A percentile compares a stretch with the other conserved stretches of the same genome.
Evolutionary conservation across 2,888 invertebrate genomes (phyloP).

Genomic region (Lacanobia wlatinum): DNA sequence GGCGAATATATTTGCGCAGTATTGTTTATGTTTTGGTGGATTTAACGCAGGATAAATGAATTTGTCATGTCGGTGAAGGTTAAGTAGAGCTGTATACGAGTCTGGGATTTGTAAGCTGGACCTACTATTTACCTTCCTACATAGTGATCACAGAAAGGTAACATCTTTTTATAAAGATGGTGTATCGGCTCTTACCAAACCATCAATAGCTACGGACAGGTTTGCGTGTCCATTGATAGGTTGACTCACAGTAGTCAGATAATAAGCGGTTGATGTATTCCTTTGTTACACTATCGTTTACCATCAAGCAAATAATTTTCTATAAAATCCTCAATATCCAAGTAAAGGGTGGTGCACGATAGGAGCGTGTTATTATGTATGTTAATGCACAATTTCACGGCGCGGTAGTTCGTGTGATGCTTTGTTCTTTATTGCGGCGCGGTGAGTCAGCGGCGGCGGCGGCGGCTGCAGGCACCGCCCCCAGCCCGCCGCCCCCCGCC

Average conservation of each 20-base stretch:
- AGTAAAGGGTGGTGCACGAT: slow-evolving; percentile 60
- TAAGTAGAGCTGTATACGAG: background rate
- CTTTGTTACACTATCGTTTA: slow-evolving; percentile 37
- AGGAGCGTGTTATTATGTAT: slow-evolving; percentile 69
- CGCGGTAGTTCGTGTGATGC: slow-evolving; percentile 67
- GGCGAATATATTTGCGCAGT: too few species aligned
- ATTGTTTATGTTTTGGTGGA: background rate
- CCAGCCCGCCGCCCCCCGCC: slow-evolving; percentile 34
- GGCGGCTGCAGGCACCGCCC: slow-evolving; percentile 58
- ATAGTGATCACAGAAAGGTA: background rate
- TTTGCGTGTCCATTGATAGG: background rate
- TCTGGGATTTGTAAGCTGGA: background rate
- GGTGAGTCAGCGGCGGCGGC: slow-evolving; percentile 68
- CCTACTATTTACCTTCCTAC: background rate
- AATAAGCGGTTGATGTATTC: slow-evolving; percentile 25
- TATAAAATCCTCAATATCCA: slow-evolving; percentile 50
- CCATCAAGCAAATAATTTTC: slow-evolving; percentile 44
- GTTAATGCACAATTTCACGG: slow-evolving; percentile 72
- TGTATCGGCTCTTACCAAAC: background rate
- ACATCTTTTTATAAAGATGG: background rate
- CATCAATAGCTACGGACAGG: background rate
- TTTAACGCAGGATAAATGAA: background rate
- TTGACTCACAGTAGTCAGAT: slow-evolving; percentile 25
- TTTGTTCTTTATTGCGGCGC: slow-evolving; percentile 67
- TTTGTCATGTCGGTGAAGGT: background rate